These are phyloP conservation scores for Platyrinchus mystaceus DNA, from an alignment of 2,797 vertebrate genomes.

Conservation along the genomic window DNA sequence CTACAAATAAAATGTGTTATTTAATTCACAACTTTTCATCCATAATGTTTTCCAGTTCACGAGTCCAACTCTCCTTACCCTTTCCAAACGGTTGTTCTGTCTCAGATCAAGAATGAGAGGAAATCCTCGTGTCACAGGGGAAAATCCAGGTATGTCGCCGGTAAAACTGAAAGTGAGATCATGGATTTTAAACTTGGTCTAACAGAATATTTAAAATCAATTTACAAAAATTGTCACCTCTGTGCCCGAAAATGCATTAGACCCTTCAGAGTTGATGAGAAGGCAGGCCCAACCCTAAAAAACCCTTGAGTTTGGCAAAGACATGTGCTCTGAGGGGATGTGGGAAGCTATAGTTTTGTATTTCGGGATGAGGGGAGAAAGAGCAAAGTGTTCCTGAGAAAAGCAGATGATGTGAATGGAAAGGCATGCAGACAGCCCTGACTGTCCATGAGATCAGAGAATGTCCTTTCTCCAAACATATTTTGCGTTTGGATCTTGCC, in stretches of 20 bases:
- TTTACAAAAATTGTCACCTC: background rate
- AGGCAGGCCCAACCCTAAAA: background rate
- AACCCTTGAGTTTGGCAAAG: background rate
- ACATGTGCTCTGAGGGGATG: background rate
- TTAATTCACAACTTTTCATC: background rate
- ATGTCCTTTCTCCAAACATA: background rate
- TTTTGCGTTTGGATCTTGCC: background rate
- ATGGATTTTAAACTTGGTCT: background rate
- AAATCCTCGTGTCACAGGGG: background rate
- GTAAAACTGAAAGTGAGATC: background rate
- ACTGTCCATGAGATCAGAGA: background rate
- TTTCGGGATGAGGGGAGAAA: background rate
- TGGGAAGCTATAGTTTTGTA: background rate
- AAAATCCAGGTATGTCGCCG: background rate
- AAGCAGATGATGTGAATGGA: constrained; percentile 1
- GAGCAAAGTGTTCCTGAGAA: background rate
- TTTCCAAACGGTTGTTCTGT: background rate
- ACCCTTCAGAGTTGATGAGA: background rate
- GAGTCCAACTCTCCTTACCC: background rate
- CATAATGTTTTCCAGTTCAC: background rate
- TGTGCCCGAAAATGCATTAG: background rate
- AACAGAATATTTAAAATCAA: background rate
- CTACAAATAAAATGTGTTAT: background rate
- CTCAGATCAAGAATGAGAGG: background rate
- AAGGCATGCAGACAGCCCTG: background rate